A percentile compares a stretch with the other conserved stretches of the same genome.
Conservation (phyloP, 2,113 vertebrate genomes). For the Platichthys stellatus region DNA sequence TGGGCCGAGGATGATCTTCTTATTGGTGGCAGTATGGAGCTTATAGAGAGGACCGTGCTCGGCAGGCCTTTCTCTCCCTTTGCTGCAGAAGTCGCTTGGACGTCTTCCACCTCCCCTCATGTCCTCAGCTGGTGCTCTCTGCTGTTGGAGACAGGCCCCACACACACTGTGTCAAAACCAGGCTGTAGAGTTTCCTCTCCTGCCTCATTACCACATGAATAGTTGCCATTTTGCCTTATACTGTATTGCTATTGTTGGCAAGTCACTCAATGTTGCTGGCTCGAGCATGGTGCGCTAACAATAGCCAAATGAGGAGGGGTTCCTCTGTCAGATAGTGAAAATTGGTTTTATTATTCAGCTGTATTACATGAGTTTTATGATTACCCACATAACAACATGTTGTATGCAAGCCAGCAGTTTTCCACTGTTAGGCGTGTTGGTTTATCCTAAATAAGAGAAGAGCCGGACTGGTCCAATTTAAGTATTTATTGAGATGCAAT, state of each 20-base stretch:
- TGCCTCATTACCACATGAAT: slow-evolving; percentile 76
- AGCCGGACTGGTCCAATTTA: too few species aligned
- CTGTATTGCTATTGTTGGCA: slow-evolving; percentile 64
- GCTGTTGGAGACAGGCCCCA: slow-evolving; percentile 44
- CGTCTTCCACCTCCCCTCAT: slow-evolving; percentile 54
- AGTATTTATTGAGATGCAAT: too few species aligned
- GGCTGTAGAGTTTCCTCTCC: slow-evolving; percentile 58
- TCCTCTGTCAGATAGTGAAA: slow-evolving; percentile 8
- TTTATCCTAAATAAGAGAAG: too few species aligned
- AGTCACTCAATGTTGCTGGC: slow-evolving; percentile 60
- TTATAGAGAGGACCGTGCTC: slow-evolving; percentile 53
- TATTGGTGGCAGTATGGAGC: slow-evolving; percentile 73
- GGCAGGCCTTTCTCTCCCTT: slow-evolving; percentile 26
- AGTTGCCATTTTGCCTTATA: slow-evolving; percentile 53
- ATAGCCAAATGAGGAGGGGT: slow-evolving; percentile 13
- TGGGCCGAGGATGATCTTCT: slow-evolving; percentile 69
- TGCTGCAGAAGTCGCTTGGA: slow-evolving; percentile 60
- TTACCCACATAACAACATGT: background rate
- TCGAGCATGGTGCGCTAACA: slow-evolving; percentile 41
- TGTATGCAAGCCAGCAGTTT: slow-evolving; percentile 7
- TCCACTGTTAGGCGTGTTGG: too few species aligned
- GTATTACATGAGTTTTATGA: background rate
- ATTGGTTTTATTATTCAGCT: background rate
- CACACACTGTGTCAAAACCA: slow-evolving; percentile 32
- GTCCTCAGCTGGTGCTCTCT: slow-evolving; percentile 65